Base-by-base conservation (phyloP, 2,113 vertebrate species). In the Upupa epops region DNA sequence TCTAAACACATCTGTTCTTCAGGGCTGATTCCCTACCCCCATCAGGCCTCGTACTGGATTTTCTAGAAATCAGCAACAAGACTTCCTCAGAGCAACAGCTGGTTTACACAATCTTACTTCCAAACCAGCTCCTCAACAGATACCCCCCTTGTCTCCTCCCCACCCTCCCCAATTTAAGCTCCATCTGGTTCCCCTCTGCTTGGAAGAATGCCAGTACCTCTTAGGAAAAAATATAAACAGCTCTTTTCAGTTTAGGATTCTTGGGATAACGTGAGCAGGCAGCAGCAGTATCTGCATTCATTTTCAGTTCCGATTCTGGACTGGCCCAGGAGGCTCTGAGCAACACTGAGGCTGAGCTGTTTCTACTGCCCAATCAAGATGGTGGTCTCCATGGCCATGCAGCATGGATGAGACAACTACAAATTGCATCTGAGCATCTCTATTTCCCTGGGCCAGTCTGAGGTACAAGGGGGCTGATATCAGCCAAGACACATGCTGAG, bases 171-270 rank as follows among this genome's bases (percentile, higher is more conserved):
- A 51, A 2, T 89, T 91, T 74, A 72, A 93, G 61, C 73, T 89
- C 91, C 89, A 96, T 90, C 84, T 94, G 94, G 72, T 91, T 42
- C 68, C 49, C 71, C 88, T 3, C 16, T 52, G 56, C 76, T 83
- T 93, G 95, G 83, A 90, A 56, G 26, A 86, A 40, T 5, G 89
- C 91, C 93, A 93, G 20, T 13, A 60, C 34, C 36, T 82, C 77
- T 60, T 48, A 60, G 61, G 24, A 5, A 18, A 51, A 19, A n/a
- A 51, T 54, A 40, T 9, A 28, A 32, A 31, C 11, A 13, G 3
- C 31, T 64, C 42, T 64, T 40, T 52, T 34, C 17, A 28, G 18
- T 61, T 91, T 65, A 55, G 75, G 58, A 75, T n/a, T 72, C 29
- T 60, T 64, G 61, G 73, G 84, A 36, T 75, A 90, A 82, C 6